Conservation (phyloP, 2,888 invertebrate species). For the Hyposoter didymator region DNA sequence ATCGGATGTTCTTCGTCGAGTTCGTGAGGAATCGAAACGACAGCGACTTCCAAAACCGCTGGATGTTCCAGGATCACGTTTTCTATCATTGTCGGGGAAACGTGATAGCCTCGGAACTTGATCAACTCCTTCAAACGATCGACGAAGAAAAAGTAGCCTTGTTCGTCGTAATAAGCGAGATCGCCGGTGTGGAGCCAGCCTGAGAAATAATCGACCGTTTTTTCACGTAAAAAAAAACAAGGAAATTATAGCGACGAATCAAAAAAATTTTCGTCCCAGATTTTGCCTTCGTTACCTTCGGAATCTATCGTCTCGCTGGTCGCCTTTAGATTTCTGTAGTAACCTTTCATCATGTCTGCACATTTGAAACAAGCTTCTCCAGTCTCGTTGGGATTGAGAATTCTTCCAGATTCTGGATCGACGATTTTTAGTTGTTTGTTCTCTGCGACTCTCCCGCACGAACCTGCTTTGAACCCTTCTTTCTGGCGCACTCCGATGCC, state of each 20-base stretch:
- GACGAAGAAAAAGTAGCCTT: conserved; percentile 76
- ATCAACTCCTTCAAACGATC: conserved; percentile 80
- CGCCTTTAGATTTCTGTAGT: conserved; percentile 69
- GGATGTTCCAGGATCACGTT: conserved; percentile 73
- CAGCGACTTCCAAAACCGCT: conserved; percentile 77
- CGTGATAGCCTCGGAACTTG: conserved; percentile 78
- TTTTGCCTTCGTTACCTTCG: conserved; percentile 63
- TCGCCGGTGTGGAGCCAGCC: conserved; percentile 82
- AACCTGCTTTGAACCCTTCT: conserved; percentile 57
- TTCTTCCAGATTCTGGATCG: conserved; percentile 64
- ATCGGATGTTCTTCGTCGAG: conserved; percentile 77
- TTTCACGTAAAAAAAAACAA: background rate
- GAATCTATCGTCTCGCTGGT: conserved; percentile 71
- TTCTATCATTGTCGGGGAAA: conserved; percentile 79
- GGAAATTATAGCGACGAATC: background rate
- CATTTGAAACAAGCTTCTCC: conserved; percentile 70
- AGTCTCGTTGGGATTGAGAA: conserved; percentile 69
- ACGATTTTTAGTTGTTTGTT: conserved; percentile 70
- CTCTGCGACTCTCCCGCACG: conserved; percentile 67
- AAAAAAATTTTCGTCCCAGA: background rate
- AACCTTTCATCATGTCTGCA: conserved; percentile 67
- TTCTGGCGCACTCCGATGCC: background rate
- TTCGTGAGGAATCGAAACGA: conserved; percentile 75
- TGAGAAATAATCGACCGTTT: background rate
- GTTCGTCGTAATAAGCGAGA: conserved; percentile 76